Base-by-base conservation (phyloP, 2,888 invertebrate species). In the Pterostichus niger region DNA sequence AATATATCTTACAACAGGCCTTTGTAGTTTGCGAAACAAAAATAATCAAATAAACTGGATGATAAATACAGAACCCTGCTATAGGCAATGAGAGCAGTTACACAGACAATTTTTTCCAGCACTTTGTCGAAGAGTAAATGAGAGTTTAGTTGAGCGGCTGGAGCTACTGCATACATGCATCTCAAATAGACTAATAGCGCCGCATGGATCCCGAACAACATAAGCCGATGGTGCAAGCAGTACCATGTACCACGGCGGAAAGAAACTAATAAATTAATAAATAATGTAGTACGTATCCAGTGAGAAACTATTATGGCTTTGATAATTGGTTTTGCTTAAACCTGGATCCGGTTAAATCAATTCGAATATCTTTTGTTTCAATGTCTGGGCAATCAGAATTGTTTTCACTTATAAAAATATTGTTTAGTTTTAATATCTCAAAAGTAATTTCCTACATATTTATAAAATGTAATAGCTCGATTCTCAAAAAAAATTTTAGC, bases 111-210 rank as follows among this genome's bases (percentile, higher is more conserved):
- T 59, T 17, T 54, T 11, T 24, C 2, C 46, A 77, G 15, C 24
- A 10, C 24, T 31, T 44, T 61, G 44, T 49, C 17, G 31, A 17
- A 13, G 24, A 15, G 0, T 10, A n/a, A n/a, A 0, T 31, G 15
- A 64, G 17, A 61, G 84, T 61, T 85, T 31, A 35, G 40, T 54
- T 84, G 85, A 77, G 15, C 68, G 81, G 59, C 61, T 83, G 81
- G 52, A 73, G 84, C 84, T 84, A 84, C 84, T 84, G 84, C 84
- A 84, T 85, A 84, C 84, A 85, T 85, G 84, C 85, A 85, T 85
- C 77, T 84, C 83, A 85, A 85, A 84, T 85, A 84, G 84, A 84
- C 83, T 85, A 85, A 85, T 84, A 83, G 84, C 85, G 73, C 85
- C 59, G 81, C 85, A 84, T 84, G 85, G 84, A 84, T 83, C 85